Percentiles rank a stretch among this genome's conserved stretches.
phyloP scores from a whole-genome alignment of 2,113 vertebrate species.

The Grallaria varia region DNA sequence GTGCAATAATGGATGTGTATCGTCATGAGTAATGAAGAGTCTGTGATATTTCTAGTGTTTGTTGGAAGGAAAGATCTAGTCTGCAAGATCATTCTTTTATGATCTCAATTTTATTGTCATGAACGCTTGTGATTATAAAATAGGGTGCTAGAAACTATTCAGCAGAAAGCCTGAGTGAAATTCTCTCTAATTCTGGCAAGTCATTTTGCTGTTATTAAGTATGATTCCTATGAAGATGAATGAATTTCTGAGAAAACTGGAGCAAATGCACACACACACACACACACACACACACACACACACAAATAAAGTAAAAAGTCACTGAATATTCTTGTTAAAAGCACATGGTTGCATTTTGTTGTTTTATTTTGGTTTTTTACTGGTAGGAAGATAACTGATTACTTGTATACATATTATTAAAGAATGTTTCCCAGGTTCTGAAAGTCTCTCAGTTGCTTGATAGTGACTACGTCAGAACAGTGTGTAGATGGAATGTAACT shows the following conservation, averaged over 20 bases:
- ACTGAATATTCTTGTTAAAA: not conserved
- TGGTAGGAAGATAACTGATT: not conserved
- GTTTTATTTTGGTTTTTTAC: not conserved
- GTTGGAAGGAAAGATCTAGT: not conserved
- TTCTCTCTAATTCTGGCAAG: not conserved
- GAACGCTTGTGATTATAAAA: not conserved
- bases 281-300: too few relatives aligned
- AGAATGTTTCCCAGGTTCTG: not conserved
- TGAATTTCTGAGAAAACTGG: not conserved
- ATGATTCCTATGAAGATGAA: not conserved
- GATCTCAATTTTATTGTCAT: not conserved
- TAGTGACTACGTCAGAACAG: not conserved
- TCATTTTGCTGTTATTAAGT: not conserved
- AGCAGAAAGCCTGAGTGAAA: not conserved
- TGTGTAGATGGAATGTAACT: not conserved
- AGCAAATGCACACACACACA: not conserved
- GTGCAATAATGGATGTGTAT: not conserved
- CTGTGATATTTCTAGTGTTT: not conserved
- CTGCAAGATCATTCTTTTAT: not conserved
- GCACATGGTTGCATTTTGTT: not conserved
- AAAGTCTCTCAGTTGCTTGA: not conserved
- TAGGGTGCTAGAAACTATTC: not conserved
- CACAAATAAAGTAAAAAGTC: not conserved
- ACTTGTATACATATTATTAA: not conserved
- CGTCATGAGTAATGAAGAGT: not conserved